These are phyloP conservation scores for Pantherophis vulpinus DNA, from an alignment of 2,797 vertebrate species.

Conservation along the genomic window DNA sequence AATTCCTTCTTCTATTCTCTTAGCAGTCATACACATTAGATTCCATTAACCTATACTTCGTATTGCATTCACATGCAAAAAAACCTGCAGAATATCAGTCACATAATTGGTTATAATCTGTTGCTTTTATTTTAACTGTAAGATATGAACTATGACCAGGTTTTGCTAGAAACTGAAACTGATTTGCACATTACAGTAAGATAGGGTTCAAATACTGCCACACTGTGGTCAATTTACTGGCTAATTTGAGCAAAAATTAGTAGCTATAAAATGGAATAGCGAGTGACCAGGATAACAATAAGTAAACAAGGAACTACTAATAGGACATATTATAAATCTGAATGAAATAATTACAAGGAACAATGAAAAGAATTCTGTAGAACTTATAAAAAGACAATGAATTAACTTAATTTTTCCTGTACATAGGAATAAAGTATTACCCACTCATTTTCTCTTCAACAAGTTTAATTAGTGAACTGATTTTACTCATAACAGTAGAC, in stretches of 20 bases:
- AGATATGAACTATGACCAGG: neutral
- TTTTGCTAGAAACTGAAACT: neutral
- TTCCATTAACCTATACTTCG: neutral
- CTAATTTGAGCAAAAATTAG: neutral
- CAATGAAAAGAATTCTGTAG: slow-evolving; percentile 22
- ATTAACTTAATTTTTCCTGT: slow-evolving; percentile 11
- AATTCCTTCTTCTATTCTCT: neutral
- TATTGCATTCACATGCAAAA: neutral
- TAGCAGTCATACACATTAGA: neutral
- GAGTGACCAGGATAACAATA: neutral
- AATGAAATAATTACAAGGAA: neutral
- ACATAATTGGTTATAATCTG: neutral
- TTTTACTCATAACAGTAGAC: slow-evolving; percentile 23
- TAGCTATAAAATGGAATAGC: neutral
- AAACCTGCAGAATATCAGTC: neutral
- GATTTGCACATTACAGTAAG: neutral
- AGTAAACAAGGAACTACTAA: neutral
- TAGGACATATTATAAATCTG: neutral
- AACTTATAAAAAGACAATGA: slow-evolving; percentile 31
- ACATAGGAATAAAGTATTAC: neutral
- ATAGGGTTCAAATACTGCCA: neutral
- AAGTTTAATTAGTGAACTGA: neutral
- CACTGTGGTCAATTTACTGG: neutral
- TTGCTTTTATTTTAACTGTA: neutral
- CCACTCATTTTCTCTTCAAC: slow-evolving; percentile 23